Evolutionary conservation across 2,797 vertebrate species (phyloP).

Genomic region (Argyrosomus regius): DNA sequence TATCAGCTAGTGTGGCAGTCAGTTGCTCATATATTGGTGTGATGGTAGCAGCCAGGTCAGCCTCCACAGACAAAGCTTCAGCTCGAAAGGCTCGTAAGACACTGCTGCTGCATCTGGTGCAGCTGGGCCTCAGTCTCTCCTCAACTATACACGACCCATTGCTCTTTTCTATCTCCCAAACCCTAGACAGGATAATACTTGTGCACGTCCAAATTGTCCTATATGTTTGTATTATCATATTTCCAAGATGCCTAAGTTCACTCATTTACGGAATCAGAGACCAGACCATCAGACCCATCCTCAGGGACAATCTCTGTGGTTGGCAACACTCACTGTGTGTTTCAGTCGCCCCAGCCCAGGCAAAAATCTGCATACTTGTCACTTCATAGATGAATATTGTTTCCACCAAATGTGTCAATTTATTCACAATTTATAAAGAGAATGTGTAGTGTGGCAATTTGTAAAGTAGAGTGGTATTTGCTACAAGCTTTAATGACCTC

Average conservation of each 20-base stretch:
- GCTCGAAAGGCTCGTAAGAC: conserved; percentile 55
- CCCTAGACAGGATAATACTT: background rate
- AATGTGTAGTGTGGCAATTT: too few species aligned
- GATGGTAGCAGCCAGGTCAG: conserved; percentile 54
- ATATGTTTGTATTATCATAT: too few species aligned
- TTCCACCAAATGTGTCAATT: too few species aligned
- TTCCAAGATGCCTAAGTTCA: conserved; percentile 60
- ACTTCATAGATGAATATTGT: too few species aligned
- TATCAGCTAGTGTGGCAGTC: conserved; percentile 2
- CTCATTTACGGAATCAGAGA: conserved; percentile 69
- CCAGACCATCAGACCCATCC: conserved; percentile 43
- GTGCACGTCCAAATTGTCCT: conserved; percentile 23
- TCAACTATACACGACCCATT: conserved; percentile 20
- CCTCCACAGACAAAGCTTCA: conserved; percentile 46
- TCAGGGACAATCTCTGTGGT: conserved; percentile 39
- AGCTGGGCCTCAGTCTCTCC: conserved; percentile 53
- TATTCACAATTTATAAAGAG: too few species aligned
- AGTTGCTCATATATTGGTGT: conserved; percentile 52
- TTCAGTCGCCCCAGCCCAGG: too few species aligned
- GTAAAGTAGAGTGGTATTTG: too few species aligned
- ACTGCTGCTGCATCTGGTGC: conserved; percentile 59
- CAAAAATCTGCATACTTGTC: too few species aligned
- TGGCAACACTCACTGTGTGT: background rate
- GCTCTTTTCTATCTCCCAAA: background rate
- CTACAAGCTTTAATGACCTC: too few species aligned